These are phyloP conservation scores for Pantherophis alleghaniensis DNA, from an alignment of 2,797 vertebrate species.

Conservation along the genomic window DNA sequence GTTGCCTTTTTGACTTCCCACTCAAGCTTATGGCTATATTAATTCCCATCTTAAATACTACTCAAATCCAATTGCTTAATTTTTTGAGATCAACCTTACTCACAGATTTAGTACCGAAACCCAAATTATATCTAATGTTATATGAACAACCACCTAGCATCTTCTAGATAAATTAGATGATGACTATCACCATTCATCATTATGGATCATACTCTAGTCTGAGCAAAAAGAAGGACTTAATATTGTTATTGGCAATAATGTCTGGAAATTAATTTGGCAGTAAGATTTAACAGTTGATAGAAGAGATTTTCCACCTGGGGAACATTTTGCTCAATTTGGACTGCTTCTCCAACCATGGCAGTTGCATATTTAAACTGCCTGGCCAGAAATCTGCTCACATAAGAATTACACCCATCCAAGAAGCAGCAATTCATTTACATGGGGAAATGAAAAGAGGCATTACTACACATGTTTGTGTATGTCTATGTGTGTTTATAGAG, in stretches of 20 bases:
- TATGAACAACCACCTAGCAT: neutral
- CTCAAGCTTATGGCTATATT: neutral
- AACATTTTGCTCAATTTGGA: neutral
- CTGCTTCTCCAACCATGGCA: neutral
- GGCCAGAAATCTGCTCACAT: neutral
- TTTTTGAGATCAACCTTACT: neutral
- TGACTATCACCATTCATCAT: neutral
- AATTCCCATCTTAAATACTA: neutral
- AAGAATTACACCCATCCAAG: neutral
- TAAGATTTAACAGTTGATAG: neutral
- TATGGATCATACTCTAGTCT: neutral
- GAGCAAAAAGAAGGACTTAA: neutral
- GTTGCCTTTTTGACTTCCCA: neutral
- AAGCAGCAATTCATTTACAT: neutral
- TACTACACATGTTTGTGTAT: neutral
- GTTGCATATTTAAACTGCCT: neutral
- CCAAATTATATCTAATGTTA: neutral
- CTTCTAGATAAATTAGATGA: neutral
- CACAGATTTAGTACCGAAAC: neutral
- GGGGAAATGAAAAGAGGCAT: neutral
- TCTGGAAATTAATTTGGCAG: neutral
- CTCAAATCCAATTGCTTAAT: neutral
- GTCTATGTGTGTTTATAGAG: neutral
- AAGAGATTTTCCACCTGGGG: neutral
- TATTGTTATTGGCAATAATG: neutral